Evolutionary conservation across 2,797 vertebrate genomes (phyloP), one percentile per base, ranked within the genome.

Genomic region (Borostomias antarcticus): DNA sequence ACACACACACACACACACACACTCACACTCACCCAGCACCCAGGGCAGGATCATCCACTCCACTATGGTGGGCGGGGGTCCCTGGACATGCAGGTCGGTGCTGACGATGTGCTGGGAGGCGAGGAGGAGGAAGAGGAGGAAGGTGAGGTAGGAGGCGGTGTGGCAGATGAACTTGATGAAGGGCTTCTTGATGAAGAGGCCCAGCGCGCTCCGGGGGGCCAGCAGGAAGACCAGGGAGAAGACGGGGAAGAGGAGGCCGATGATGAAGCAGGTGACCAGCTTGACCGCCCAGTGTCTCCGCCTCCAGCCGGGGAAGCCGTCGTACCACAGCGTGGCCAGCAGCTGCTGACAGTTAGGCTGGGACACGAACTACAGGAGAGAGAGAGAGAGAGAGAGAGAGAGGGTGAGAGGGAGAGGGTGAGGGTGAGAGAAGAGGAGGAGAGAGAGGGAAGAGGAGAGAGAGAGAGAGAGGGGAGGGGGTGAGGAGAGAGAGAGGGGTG

Each of bases 141-240:
- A 99, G 84, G 96, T 98, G 91, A 99, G 88, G 86, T 99, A 98
- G 21, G 98, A 99, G 21, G 97, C 91, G 0, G 98, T 98, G 86
- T 99, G 98, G 89, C 98, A 99, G 91, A 99, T 99, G 90, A 99
- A 99, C 92, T 99, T 99, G 91, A 99, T 96, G 89, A 99, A 99
- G 75, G 97, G 98, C 82, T 96, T 98, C 77, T 95, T 93, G 86
- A 98, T 98, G 90, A 98, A 96, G 21, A 95, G 89, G 74, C 98
- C 96, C 2, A 94, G 85, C 9, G 91, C 94, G 85, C 95, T 98
- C 89, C 96, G 98, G 45, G 98, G 98, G 29, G 89, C 91, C 77
- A 98, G 90, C 85, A 99, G 82, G 89, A 99, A 99, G 88, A 94
- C 93, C 75, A 97, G 85, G 74, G 93, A 98, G 81, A 99, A 92